phyloP scores from a whole-genome alignment of 2,113 vertebrate genomes.

The Chaetodon trifascialis region DNA sequence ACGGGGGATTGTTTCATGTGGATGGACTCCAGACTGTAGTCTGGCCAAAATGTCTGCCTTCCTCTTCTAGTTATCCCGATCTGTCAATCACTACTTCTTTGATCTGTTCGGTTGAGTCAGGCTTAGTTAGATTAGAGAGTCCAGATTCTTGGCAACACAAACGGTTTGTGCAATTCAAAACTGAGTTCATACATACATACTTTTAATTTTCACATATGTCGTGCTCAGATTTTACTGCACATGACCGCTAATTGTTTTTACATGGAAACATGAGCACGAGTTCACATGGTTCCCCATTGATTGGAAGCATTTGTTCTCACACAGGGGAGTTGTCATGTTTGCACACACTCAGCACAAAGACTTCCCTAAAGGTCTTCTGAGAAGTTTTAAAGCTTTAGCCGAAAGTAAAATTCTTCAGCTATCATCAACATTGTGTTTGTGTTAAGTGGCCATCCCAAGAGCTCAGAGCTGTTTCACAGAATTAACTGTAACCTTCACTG shows the following conservation, averaged over 20 bases:
- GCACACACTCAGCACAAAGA: conserved; percentile 64
- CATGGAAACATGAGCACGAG: conserved; percentile 2
- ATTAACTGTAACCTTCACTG: neutral
- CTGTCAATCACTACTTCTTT: conserved; percentile 67
- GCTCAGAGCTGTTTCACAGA: neutral
- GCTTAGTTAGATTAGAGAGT: conserved; percentile 31
- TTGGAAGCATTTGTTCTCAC: conserved; percentile 52
- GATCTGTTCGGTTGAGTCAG: conserved; percentile 51
- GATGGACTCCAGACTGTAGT: conserved; percentile 71
- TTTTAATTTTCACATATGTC: conserved; percentile 1
- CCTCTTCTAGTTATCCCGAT: conserved; percentile 65
- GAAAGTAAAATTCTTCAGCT: conserved; percentile 3
- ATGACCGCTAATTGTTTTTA: conserved; percentile 37
- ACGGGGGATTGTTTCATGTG: conserved; percentile 71
- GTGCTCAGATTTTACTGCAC: conserved; percentile 16
- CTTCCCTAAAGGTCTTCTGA: conserved; percentile 67
- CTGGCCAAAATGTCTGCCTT: conserved; percentile 60
- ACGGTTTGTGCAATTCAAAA: conserved; percentile 39
- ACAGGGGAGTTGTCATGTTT: conserved; percentile 51
- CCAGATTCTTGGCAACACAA: conserved; percentile 40
- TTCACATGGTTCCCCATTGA: conserved; percentile 46
- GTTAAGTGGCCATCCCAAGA: neutral
- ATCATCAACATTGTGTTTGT: neutral
- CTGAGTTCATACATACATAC: conserved; percentile 15
- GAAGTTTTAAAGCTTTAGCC: conserved; percentile 47